Percentiles rank a stretch among this genome's conserved stretches.
Conservation (phyloP, 1,140 invertebrate genomes). For the Mylabris phalerata region DNA sequence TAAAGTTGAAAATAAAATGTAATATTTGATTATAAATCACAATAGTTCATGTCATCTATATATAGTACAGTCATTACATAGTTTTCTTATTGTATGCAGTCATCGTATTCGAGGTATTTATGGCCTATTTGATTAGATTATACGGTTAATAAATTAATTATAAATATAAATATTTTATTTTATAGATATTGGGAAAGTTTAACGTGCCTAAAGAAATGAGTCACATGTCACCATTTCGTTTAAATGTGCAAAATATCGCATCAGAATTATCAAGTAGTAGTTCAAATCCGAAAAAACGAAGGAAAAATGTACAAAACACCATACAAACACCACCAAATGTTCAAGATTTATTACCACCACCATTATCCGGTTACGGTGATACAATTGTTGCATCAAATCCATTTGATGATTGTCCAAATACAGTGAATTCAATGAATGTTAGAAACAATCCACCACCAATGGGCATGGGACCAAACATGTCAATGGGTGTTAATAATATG, state of each 20-base stretch:
- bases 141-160: too few species aligned
- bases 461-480: slow-evolving; percentile 42
- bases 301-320: slow-evolving; percentile 56
- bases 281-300: slow-evolving; percentile 60
- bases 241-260: slow-evolving; percentile 56
- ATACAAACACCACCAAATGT: slow-evolving; percentile 55
- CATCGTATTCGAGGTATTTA: too few species aligned
- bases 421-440: slow-evolving; percentile 56
- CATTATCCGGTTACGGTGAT: slow-evolving; percentile 80
- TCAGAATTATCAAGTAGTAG: slow-evolving; percentile 54
- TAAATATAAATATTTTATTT: too few species aligned
- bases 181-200: too few species aligned
- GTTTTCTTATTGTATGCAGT: too few species aligned
- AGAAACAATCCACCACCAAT: slow-evolving; percentile 44
- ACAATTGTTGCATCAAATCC: slow-evolving; percentile 92
- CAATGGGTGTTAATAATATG: slow-evolving; percentile 40
- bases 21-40: too few species aligned
- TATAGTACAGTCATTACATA: too few species aligned
- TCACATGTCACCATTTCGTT: slow-evolving; percentile 62
- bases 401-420: slow-evolving; percentile 84
- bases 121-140: too few species aligned
- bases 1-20: too few species aligned
- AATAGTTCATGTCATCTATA: too few species aligned
- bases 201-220: slow-evolving; percentile 46
- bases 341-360: slow-evolving; percentile 73